Evolutionary conservation across 1,140 invertebrate species (phyloP).

Genomic region (Cherax quadricarinatus): DNA sequence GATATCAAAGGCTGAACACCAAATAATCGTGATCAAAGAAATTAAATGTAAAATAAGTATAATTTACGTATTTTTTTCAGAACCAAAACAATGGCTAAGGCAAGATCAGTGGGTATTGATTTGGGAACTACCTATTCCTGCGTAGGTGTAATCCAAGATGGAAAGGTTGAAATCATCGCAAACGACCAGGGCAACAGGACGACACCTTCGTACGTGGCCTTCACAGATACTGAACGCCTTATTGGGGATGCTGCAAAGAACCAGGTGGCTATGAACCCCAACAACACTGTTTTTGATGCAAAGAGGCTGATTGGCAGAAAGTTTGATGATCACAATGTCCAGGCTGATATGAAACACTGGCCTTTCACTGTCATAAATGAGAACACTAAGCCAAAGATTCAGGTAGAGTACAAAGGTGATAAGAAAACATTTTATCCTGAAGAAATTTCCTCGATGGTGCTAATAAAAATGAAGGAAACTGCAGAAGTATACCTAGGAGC

Average conservation of each 20-base stretch:
- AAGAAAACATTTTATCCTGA: constrained; percentile 21
- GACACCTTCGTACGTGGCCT: constrained; percentile 20
- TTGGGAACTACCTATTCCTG: constrained; percentile 32
- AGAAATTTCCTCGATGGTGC: constrained; percentile 29
- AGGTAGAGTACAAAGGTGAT: constrained; percentile 21
- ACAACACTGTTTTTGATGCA: constrained; percentile 41
- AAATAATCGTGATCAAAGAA: too few relatives aligned
- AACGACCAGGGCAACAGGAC: constrained; percentile 30
- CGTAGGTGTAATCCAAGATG: constrained; percentile 29
- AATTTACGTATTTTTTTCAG: too few relatives aligned
- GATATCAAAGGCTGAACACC: not conserved
- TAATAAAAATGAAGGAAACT: constrained; percentile 27
- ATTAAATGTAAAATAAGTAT: too few relatives aligned
- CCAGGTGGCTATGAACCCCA: constrained; percentile 37
- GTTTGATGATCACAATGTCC: constrained; percentile 27
- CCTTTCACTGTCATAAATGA: constrained; percentile 16
- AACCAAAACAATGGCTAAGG: not conserved
- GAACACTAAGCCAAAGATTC: constrained; percentile 28
- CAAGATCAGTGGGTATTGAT: constrained; percentile 20
- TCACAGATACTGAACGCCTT: constrained; percentile 28
- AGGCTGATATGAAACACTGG: constrained; percentile 30
- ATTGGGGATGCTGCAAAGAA: constrained; percentile 42
- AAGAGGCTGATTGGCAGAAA: constrained; percentile 28
- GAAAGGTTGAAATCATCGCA: constrained; percentile 31
- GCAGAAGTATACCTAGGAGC: constrained; percentile 28